phyloP scores from a whole-genome alignment of 2,113 vertebrate genomes.

The Chiloscyllium plagiosum region DNA sequence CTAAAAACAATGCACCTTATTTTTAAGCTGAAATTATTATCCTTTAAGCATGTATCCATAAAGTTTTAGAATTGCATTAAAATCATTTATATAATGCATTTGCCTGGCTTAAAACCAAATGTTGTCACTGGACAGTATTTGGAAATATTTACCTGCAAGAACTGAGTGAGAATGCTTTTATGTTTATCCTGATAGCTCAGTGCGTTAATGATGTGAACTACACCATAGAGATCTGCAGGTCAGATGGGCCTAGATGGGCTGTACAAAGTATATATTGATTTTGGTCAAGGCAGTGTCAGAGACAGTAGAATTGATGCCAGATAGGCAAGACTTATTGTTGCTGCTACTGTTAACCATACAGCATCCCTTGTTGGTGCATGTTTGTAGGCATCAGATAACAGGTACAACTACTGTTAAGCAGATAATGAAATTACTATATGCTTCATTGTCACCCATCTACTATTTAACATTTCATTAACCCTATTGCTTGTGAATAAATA shows the following conservation, averaged over 20 bases:
- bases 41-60: background rate
- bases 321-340: background rate
- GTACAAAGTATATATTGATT: background rate
- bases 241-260: background rate
- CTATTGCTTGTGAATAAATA: background rate
- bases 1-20: background rate
- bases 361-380: background rate
- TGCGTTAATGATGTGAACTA: background rate
- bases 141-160: background rate
- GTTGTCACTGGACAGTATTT: background rate
- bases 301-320: background rate
- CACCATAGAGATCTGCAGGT: background rate
- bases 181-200: background rate
- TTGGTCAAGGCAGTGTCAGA: background rate
- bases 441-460: background rate
- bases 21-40: background rate
- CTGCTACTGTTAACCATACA: background rate
- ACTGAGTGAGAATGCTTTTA: background rate
- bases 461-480: background rate
- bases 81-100: background rate
- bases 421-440: background rate
- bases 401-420: background rate
- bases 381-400: background rate
- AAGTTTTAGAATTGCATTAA: background rate
- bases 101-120: background rate